Evolutionary conservation across 2,888 invertebrate species (phyloP), one percentile per base, ranked within the genome.

Genomic region (Liodrosophila aerea): DNA sequence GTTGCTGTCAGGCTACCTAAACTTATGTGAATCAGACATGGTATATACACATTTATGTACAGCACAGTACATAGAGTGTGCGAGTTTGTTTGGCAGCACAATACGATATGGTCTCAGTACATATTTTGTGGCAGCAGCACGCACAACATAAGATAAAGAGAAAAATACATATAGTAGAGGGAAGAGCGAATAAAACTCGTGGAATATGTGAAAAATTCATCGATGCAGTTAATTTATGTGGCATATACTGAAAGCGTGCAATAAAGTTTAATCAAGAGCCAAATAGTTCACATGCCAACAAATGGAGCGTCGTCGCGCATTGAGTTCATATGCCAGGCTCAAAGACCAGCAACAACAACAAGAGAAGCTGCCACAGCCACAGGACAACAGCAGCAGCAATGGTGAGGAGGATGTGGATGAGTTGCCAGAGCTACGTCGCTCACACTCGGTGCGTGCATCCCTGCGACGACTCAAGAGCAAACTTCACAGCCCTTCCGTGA

Each of bases 391-490:
- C 11, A 22, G 53, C 22, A 53, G 41, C 30, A 30, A 41, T 13
- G 47, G 18, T 13, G 44, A 43, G 37, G 70, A 49, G n/a, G 33
- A 47, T 1, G 51, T 37, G 31, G 49, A 80, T 44, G 61, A 64
- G 0, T 30, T 76, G 51, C 85, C 85, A 18, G 58, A 71, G 2
- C 60, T 92, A 76, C 93, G 93, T 72, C 92, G 94, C 73, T 92
- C 94, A 72, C 92, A 93, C 88, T 94, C 94, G 70, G 93, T 94
- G 87, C 92, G 94, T 80, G 93, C 94, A 73, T 94, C 94, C 73
- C 90, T 94, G 73, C 92, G 94, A 71, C 89, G 93, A 87, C 92
- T 94, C 60, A 92, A 93, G 87, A 92, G 93, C 91, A 91, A 92
- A 76, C 74, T 89, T 43, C 80, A 89, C 12, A 87, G 87, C 59